Conservation (phyloP, 2,113 vertebrate species). For the Seriola rivoliana region DNA sequence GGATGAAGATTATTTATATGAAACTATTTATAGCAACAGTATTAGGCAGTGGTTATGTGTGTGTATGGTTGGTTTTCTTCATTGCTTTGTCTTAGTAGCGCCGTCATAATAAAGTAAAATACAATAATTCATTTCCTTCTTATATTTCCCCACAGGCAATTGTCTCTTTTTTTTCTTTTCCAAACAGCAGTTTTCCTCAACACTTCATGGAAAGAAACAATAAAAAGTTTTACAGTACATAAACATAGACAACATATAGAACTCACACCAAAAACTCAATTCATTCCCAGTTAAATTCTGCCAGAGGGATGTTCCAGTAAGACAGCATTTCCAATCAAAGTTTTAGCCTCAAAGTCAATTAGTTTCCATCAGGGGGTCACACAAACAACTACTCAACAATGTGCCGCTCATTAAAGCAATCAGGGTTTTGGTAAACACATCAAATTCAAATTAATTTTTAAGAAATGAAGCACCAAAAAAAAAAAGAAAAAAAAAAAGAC, state of each 20-base stretch:
- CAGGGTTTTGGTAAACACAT: conserved; percentile 69
- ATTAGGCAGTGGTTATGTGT: background rate
- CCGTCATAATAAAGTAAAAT: conserved; percentile 12
- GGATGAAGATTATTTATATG: background rate
- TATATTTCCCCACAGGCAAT: conserved; percentile 11
- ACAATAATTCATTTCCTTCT: background rate
- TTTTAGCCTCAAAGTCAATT: conserved; percentile 71
- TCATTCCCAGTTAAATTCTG: conserved; percentile 17
- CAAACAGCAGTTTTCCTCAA: background rate
- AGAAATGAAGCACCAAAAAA: conserved; percentile 48
- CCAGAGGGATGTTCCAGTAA: conserved; percentile 43
- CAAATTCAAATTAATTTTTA: conserved; percentile 68
- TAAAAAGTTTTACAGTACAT: conserved; percentile 11
- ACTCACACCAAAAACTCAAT: conserved; percentile 14
- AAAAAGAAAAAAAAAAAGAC: conserved; percentile 26
- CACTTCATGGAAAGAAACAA: background rate
- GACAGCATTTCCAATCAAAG: conserved; percentile 67
- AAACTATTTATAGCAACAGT: conserved; percentile 12
- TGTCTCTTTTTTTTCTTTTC: background rate
- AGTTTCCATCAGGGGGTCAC: conserved; percentile 55
- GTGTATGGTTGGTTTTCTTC: conserved; percentile 41
- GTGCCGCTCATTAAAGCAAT: conserved; percentile 67
- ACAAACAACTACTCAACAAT: conserved; percentile 68
- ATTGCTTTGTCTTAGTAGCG: conserved; percentile 38
- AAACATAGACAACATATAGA: conserved; percentile 11